phyloP scores from a whole-genome alignment of 2,797 vertebrate species.

The Bradypus variegatus region DNA sequence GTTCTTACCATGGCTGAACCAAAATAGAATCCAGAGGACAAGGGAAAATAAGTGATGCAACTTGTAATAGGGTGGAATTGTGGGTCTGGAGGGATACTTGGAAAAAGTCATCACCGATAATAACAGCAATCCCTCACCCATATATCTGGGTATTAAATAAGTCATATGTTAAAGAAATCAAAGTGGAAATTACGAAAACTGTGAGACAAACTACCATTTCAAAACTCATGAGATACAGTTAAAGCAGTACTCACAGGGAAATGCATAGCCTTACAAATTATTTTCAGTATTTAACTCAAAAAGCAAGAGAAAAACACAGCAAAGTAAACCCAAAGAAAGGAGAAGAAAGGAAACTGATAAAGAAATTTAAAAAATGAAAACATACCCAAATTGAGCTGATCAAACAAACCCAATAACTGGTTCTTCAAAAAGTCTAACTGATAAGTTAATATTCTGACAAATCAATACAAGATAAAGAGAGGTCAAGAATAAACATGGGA shows the following conservation, averaged over 20 bases:
- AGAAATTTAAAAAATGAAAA: neutral
- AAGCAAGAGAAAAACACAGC: neutral
- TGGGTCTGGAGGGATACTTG: neutral
- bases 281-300: neutral
- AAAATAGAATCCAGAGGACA: neutral
- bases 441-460: neutral
- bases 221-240: neutral
- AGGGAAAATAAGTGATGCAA: neutral
- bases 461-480: neutral
- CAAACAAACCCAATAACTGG: constrained; percentile 5
- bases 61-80: neutral
- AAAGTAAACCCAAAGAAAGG: constrained; percentile 18
- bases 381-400: neutral
- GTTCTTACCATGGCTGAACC: neutral
- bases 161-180: neutral
- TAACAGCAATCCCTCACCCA: neutral
- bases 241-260: neutral
- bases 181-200: neutral
- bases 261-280: constrained; percentile 16
- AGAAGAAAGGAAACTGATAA: neutral
- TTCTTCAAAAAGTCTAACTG: constrained; percentile 4
- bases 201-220: neutral
- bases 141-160: neutral
- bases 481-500: neutral
- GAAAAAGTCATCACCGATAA: neutral